These are phyloP conservation scores for Noctuana brunneofusca DNA, from an alignment of 2,888 invertebrate species.

Conservation along the genomic window DNA sequence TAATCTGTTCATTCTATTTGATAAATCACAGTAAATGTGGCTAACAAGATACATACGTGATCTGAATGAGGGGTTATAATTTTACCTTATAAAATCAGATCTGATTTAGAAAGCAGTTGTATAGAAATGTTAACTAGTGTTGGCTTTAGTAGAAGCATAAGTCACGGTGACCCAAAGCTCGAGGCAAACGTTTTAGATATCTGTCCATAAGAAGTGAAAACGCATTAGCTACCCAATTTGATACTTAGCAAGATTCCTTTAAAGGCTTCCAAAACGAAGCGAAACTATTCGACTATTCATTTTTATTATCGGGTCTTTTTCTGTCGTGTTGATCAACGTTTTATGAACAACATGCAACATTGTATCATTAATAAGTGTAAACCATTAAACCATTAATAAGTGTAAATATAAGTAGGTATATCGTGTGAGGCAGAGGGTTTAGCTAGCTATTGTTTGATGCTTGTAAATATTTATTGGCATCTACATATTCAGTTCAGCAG, in stretches of 20 bases:
- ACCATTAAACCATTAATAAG: too few species aligned
- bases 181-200: conserved; percentile 34
- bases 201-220: conserved; percentile 5
- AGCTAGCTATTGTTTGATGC: too few species aligned
- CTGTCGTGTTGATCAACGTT: conserved; percentile 45
- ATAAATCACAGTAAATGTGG: conserved; percentile 53
- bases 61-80: conserved; percentile 39
- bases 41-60: conserved; percentile 39
- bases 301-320: conserved; percentile 65
- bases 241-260: conserved; percentile 53
- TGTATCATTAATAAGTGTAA: too few species aligned
- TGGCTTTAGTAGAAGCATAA: conserved; percentile 45
- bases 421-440: too few species aligned
- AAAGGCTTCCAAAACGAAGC: conserved; percentile 57
- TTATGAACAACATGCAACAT: not conserved
- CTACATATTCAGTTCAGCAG: too few species aligned
- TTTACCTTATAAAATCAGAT: conserved; percentile 56
- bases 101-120: conserved; percentile 57
- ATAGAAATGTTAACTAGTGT: conserved; percentile 64
- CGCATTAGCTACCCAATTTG: conserved; percentile 27
- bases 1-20: too few species aligned
- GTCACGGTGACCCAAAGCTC: conserved; percentile 41
- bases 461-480: too few species aligned
- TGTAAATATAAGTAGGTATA: too few species aligned
- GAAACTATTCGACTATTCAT: conserved; percentile 67